Evolutionary conservation across 2,797 vertebrate species (phyloP), one percentile per base, ranked within the genome.

Genomic region (Sitta carolinensis): DNA sequence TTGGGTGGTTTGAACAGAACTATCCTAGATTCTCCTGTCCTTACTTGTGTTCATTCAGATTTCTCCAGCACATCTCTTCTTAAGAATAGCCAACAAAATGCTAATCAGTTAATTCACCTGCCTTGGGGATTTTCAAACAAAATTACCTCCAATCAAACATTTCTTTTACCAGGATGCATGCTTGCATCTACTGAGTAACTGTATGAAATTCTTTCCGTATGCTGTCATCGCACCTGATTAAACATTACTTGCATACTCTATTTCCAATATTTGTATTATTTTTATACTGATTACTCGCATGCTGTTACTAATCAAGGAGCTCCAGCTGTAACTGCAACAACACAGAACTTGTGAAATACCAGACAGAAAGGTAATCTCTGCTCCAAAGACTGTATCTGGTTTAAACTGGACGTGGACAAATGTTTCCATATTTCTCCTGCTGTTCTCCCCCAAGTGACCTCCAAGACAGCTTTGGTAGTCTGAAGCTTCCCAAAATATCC

Each of bases 241-340:
- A 94, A 88, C 66, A 73, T 62, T 54, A 72, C 36, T 86, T 58
- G 11, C 9, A 29, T 55, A 38, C 11, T 9, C 4, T 59, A 30
- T 84, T 94, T 88, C 63, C 62, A 88, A 29, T 84, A 91, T 73
- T 66, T 88, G 32, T 69, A 67, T 88, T 69, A 43, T 90, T 90
- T 93, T 93, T 63, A 52, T 84, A 45, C 83, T 62, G 66, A 94
- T 89, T 90, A 72, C 62, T 88, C 90, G 38, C 59, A 47, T 40
- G 73, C 47, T 88, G 58, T 48, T 86, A 50, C 48, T 84, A 91
- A 75, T 84, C 85, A 91, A 81, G 91, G 29, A 48, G 32, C n/a
- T 81, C 73, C 66, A 93, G 43, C 62, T 94, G 66, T 55, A 94
- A 59, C 30, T 81, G 83, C 23, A 66, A 38, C n/a, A 93, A 86